phyloP scores from a whole-genome alignment of 1,140 invertebrate species.

The Nephila pilipes region DNA sequence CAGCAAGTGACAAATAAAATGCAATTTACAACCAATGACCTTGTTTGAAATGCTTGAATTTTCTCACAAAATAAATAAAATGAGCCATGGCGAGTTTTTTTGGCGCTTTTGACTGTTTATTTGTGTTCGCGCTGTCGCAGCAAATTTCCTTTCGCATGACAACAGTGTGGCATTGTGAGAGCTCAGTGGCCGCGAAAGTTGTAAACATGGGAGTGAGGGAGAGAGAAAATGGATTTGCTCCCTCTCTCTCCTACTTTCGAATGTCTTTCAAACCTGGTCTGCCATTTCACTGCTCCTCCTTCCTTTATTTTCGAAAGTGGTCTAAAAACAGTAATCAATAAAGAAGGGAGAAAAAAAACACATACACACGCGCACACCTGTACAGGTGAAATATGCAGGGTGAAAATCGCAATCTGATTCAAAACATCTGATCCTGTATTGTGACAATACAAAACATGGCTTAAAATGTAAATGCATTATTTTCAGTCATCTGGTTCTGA shows the following conservation, averaged over 20 bases:
- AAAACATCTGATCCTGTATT: neutral
- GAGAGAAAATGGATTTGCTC: neutral
- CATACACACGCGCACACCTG: too few relatives aligned
- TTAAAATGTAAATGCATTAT: too few relatives aligned
- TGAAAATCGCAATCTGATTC: neutral
- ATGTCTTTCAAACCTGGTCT: neutral
- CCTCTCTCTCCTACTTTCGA: neutral
- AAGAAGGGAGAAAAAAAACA: neutral
- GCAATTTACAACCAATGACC: neutral
- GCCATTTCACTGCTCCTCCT: neutral
- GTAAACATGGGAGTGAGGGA: neutral
- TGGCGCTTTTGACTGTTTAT: neutral
- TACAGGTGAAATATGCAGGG: neutral
- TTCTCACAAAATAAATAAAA: conserved; percentile 9
- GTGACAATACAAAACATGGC: too few relatives aligned
- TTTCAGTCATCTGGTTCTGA: too few relatives aligned
- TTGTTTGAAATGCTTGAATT: neutral
- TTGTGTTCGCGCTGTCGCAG: neutral
- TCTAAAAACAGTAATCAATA: neutral
- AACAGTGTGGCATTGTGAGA: neutral
- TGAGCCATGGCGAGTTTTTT: neutral
- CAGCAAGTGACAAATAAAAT: neutral
- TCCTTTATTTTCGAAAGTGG: neutral
- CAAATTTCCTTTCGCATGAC: neutral
- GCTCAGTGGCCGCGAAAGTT: neutral